Evolutionary conservation across 1,140 invertebrate species (phyloP), one percentile per base, ranked within the genome.

Genomic region (Mactra quadrangularis): DNA sequence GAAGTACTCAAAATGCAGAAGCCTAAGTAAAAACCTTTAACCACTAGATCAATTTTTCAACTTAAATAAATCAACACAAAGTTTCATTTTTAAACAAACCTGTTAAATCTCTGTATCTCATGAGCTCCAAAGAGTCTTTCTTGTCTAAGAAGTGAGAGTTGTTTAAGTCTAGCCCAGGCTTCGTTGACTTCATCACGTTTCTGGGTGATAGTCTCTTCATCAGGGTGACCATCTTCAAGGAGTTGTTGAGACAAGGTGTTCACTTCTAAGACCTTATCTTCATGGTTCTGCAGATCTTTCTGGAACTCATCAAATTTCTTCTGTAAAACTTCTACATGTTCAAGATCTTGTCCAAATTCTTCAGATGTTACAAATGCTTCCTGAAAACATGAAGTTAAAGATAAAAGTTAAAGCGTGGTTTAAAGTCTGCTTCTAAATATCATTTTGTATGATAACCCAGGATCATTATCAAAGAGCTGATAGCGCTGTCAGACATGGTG

Each of bases 291-390:
- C 96, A 99, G 97, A 92, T 99, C 98, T 94, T 99, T 99, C 92
- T 99, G 98, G 93, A 99, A 99, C 93, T 99, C 99, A 93, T 99
- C 99, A 94, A 99, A 99, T 94, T 99, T 99, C 60, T 99, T 95
- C 94, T 99, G 99, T 27, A 99, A 94, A 3, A 99, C 97, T 94
- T 99, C 99, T 2, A 99, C 99, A 91, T 99, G 98, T 93, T 99
- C 99, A 77, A 99, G 94, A 93, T 99, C 99, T 60, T 97, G 96
- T 17, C 98, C 98, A 93, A 99, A 98, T 90, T 99, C 99, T 92
- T 99, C 98, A 1, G 97, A 97, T 1, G 97, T 97, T 0, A 99
- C 97, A 93, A 99, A 99, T 19, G 97, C 96, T 93, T 98, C 97
- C 94, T 96, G 88, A 4, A 90, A n/a, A 89, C 85, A 35, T 35